These are phyloP conservation scores for Eulemur coronatus DNA, from an alignment of 2,797 vertebrate genomes.

Conservation along the genomic window DNA sequence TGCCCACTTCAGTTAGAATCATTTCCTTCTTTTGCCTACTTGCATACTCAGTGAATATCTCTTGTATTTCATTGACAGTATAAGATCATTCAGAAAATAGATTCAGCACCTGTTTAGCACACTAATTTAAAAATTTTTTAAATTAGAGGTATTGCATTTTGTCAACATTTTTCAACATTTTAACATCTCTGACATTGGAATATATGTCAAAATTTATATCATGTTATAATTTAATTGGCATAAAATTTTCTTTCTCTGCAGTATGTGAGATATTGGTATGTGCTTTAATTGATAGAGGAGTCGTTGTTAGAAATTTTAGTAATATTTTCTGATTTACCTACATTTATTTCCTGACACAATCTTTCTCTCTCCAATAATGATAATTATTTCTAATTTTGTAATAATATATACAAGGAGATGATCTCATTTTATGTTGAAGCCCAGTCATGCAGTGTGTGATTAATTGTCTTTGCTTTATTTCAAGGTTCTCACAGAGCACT, in stretches of 20 bases:
- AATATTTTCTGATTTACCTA: background rate
- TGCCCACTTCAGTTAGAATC: background rate
- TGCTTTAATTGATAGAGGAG: background rate
- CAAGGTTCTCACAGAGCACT: background rate
- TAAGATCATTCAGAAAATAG: slow-evolving; percentile 44
- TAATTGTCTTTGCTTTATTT: background rate
- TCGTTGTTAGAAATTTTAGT: background rate
- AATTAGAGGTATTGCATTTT: background rate
- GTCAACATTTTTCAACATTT: background rate
- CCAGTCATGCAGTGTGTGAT: background rate
- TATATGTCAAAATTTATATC: background rate
- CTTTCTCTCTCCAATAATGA: background rate
- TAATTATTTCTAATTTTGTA: background rate
- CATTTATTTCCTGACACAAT: background rate
- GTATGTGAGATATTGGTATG: background rate
- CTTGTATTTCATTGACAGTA: background rate
- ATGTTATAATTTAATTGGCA: background rate
- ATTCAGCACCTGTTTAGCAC: background rate
- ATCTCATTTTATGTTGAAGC: background rate
- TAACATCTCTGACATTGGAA: background rate
- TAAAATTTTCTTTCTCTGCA: background rate
- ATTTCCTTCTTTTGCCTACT: background rate
- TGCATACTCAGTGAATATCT: background rate
- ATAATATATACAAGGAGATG: background rate
- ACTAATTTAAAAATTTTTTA: background rate